These are phyloP conservation scores for Dipus sagitta DNA, from an alignment of 2,797 vertebrate species.

Conservation along the genomic window DNA sequence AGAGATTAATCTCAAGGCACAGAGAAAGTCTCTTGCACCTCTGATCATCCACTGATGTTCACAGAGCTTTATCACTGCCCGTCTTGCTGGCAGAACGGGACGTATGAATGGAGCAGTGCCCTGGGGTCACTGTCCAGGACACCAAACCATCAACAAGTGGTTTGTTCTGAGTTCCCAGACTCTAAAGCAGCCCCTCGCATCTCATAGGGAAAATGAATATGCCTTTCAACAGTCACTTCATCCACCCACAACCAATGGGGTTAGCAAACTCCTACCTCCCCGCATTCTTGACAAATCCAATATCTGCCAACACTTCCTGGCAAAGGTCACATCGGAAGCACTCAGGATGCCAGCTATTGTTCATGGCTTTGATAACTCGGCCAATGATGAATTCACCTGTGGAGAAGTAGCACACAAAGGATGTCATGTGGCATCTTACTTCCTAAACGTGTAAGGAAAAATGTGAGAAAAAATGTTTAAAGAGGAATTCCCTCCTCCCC, in stretches of 20 bases:
- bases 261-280: conserved; percentile 91
- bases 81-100: neutral
- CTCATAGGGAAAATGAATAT: neutral
- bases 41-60: neutral
- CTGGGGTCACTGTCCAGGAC: neutral
- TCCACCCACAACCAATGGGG: neutral
- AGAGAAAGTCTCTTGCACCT: neutral
- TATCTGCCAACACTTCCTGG: conserved; percentile 95
- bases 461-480: neutral
- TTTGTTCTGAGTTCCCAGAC: neutral
- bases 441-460: neutral
- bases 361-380: conserved; percentile 99
- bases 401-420: conserved; percentile 73
- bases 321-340: conserved; percentile 99
- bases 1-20: neutral
- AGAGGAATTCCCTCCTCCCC: neutral
- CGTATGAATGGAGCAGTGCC: neutral
- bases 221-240: neutral
- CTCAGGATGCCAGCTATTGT: conserved; percentile 99
- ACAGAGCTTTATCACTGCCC: neutral
- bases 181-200: neutral
- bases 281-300: conserved; percentile 99
- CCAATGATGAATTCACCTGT: conserved; percentile 99
- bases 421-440: neutral
- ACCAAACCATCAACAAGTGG: neutral